Percentiles rank a stretch among this genome's conserved stretches.
These are phyloP conservation scores for Nymphicus hollandicus DNA, from an alignment of 2,113 vertebrate species.

Conservation along the genomic window DNA sequence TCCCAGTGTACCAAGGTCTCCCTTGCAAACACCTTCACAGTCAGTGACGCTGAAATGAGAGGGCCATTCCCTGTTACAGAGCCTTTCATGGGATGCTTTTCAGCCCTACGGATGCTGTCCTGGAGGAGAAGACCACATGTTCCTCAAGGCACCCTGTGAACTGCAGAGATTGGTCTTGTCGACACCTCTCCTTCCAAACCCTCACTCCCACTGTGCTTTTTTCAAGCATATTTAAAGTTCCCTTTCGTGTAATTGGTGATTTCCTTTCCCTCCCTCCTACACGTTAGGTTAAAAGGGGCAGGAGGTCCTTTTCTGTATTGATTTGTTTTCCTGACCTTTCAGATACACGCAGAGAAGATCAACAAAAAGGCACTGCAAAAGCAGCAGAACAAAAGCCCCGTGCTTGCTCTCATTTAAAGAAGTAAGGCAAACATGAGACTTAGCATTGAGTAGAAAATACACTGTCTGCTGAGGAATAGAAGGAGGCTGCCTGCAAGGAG, in stretches of 20 bases:
- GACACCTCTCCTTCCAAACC: constrained; percentile 40
- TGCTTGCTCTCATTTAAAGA: neutral
- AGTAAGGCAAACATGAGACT: neutral
- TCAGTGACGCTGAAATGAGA: neutral
- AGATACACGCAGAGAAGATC: constrained; percentile 58
- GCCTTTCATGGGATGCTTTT: neutral
- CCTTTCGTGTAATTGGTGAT: constrained; percentile 46
- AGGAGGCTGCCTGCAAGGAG: neutral
- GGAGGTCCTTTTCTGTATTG: constrained; percentile 58
- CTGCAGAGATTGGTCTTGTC: constrained; percentile 12
- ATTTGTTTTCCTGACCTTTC: constrained; percentile 74
- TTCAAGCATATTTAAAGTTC: constrained; percentile 57
- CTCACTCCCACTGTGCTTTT: constrained; percentile 14
- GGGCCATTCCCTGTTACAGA: neutral
- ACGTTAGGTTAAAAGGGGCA: constrained; percentile 46
- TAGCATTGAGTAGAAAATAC: neutral
- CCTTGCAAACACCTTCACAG: neutral
- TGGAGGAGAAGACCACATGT: neutral
- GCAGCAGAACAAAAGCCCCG: neutral
- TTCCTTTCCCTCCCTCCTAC: constrained; percentile 12
- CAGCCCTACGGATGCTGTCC: neutral
- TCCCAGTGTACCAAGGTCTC: neutral
- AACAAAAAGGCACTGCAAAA: constrained; percentile 25
- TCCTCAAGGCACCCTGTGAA: neutral
- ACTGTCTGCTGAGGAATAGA: neutral